Conservation (phyloP, 2,113 vertebrate genomes). For the Halichoeres trimaculatus region DNA sequence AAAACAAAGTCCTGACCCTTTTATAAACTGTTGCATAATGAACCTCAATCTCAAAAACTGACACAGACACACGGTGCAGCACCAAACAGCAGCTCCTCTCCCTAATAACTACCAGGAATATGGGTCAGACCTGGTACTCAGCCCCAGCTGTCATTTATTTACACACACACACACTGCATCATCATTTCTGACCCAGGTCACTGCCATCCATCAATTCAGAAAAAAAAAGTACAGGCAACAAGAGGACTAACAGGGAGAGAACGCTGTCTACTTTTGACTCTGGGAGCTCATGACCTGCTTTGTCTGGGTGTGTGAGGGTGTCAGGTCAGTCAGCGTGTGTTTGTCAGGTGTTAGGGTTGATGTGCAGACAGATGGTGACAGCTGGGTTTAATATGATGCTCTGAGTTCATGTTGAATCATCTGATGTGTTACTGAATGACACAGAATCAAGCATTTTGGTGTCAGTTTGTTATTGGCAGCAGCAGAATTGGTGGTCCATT, state of each 20-base stretch:
- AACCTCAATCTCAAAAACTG: background rate
- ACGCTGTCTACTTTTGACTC: background rate
- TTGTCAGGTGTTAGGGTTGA: background rate
- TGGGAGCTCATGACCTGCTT: slow-evolving; percentile 18
- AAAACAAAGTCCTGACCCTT: background rate
- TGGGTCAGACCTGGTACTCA: slow-evolving; percentile 29
- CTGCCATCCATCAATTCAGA: slow-evolving; percentile 16
- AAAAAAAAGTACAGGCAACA: background rate
- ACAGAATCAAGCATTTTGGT: too few species aligned
- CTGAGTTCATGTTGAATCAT: background rate
- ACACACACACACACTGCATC: background rate
- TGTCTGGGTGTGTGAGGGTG: background rate
- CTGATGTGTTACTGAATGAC: background rate
- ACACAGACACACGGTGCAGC: background rate
- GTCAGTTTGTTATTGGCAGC: too few species aligned
- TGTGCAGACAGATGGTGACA: slow-evolving; percentile 3
- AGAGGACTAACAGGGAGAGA: background rate
- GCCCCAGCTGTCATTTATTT: slow-evolving; percentile 2
- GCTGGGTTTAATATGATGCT: slow-evolving; percentile 18
- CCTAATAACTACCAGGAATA: slow-evolving; percentile 3
- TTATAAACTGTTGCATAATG: background rate
- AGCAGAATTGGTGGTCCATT: too few species aligned
- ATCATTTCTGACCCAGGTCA: slow-evolving; percentile 26
- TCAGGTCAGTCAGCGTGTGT: slow-evolving; percentile 2
- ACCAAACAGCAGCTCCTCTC: slow-evolving; percentile 1